Conservation (phyloP, 2,888 invertebrate species). For the Oxycera nigricornis region DNA sequence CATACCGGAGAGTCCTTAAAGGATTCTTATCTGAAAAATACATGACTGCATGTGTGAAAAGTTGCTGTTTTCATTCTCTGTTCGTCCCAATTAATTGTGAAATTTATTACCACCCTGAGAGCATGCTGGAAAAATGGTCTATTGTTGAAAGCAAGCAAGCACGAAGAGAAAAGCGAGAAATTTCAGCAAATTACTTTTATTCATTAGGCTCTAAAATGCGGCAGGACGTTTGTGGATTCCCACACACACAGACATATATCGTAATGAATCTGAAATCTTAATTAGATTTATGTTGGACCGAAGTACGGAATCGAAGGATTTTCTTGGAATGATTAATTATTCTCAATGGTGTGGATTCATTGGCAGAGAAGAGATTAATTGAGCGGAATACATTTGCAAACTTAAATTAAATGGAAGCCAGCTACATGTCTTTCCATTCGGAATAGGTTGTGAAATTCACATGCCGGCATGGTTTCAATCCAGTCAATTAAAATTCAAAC, state of each 20-base stretch:
- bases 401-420: no score
- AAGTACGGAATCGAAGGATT: no score
- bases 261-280: neutral
- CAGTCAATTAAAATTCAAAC: no score
- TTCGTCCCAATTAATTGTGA: neutral
- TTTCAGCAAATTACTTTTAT: neutral
- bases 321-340: no score
- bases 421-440: no score
- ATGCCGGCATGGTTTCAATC: no score
- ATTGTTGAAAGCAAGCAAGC: neutral
- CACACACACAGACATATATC: no score
- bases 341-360: no score
- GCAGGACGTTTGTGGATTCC: neutral
- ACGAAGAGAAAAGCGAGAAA: neutral
- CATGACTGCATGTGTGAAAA: neutral
- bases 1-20: neutral
- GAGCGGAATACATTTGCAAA: no score
- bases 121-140: neutral
- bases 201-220: neutral
- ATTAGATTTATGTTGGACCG: no score
- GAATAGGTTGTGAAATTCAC: no score
- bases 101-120: neutral
- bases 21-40: neutral
- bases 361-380: no score
- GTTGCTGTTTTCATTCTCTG: neutral